phyloP scores from a whole-genome alignment of 1,140 invertebrate species.

The Thereuonema tuberculata region DNA sequence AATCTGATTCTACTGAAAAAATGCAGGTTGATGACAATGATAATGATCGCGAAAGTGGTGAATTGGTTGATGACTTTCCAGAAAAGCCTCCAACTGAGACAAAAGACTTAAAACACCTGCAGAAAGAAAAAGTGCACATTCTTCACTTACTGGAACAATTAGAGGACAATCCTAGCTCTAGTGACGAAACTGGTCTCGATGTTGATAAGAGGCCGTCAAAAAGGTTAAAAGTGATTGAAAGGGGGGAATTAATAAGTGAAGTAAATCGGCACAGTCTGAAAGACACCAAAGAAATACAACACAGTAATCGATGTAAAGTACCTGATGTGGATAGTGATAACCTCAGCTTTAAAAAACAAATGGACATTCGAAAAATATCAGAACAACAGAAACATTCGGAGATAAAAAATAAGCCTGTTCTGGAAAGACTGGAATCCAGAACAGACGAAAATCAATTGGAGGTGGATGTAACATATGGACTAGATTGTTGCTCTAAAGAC shows the following conservation, averaged over 20 bases:
- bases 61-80: constrained; percentile 10
- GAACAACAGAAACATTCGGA: background rate
- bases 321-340: background rate
- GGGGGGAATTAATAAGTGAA: background rate
- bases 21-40: constrained; percentile 14
- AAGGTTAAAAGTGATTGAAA: background rate
- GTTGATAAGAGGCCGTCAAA: background rate
- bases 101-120: constrained; percentile 25
- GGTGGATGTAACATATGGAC: background rate
- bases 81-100: constrained; percentile 11
- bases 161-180: background rate
- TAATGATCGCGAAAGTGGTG: constrained; percentile 13
- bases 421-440: background rate
- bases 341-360: background rate
- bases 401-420: background rate
- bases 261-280: background rate
- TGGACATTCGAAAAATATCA: background rate
- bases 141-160: constrained; percentile 28
- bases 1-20: constrained; percentile 23
- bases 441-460: background rate
- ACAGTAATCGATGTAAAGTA: background rate
- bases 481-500: background rate
- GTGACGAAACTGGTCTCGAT: background rate
- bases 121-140: constrained; percentile 28
- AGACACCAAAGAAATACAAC: background rate